Conservation (phyloP, 2,797 vertebrate genomes). For the Pipistrellus pipistrellus region DNA sequence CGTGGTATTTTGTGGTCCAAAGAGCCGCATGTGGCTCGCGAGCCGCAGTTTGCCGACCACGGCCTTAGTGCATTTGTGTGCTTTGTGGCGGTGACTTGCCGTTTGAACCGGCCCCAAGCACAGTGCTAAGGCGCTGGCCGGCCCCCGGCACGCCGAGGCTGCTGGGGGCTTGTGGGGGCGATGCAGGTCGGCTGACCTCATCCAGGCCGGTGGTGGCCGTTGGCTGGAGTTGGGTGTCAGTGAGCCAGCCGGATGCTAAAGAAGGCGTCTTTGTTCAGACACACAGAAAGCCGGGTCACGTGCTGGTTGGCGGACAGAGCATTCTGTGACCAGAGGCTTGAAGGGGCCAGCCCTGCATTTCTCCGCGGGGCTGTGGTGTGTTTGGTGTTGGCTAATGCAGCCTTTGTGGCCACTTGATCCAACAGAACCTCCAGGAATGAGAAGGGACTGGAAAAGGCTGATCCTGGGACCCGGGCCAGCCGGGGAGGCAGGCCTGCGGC, state of each 20-base stretch:
- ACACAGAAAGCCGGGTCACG: too few relatives aligned
- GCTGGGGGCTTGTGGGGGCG: not conserved
- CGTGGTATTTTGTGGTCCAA: too few relatives aligned
- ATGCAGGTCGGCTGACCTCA: rapidly evolving
- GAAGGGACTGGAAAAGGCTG: rapidly evolving
- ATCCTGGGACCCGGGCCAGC: not conserved
- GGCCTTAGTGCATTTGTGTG: not conserved
- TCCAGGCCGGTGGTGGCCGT: rapidly evolving
- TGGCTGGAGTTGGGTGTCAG: not conserved
- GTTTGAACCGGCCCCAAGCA: rapidly evolving
- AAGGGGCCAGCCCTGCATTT: not conserved
- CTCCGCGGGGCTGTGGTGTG: not conserved
- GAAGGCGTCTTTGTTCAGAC: not conserved
- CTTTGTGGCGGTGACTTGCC: not conserved
- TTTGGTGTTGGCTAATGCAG: rapidly evolving
- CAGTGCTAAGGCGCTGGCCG: rapidly evolving
- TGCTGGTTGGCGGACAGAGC: rapidly evolving
- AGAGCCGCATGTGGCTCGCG: too few relatives aligned
- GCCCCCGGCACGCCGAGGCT: not conserved
- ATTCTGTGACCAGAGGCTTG: not conserved
- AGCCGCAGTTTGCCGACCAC: too few relatives aligned
- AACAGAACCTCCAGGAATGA: rapidly evolving
- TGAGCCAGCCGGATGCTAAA: rapidly evolving
- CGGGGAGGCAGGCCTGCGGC: rapidly evolving
- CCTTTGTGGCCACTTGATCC: not conserved